Evolutionary conservation across 2,797 vertebrate species (phyloP).

Genomic region (Anguilla anguilla): DNA sequence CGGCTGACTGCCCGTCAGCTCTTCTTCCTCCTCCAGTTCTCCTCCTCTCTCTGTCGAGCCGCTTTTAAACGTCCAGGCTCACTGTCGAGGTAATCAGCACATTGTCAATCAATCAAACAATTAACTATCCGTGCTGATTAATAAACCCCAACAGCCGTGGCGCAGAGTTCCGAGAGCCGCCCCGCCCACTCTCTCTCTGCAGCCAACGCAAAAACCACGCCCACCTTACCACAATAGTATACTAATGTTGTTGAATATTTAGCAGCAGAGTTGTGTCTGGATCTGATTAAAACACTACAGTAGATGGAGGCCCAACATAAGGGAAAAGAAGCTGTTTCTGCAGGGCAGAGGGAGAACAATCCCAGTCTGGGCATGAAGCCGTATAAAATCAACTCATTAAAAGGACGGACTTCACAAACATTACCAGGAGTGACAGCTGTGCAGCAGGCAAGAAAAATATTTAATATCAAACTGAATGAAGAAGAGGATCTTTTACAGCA

Average conservation of each 20-base stretch:
- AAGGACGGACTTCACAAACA: neutral
- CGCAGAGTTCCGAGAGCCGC: too few relatives aligned
- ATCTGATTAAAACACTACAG: neutral
- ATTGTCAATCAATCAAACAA: too few relatives aligned
- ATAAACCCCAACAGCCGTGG: too few relatives aligned
- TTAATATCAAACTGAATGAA: neutral
- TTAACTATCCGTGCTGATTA: too few relatives aligned
- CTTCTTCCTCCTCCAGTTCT: too few relatives aligned
- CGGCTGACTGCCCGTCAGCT: too few relatives aligned
- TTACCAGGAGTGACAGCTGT: neutral
- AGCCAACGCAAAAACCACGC: too few relatives aligned
- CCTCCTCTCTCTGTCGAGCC: too few relatives aligned
- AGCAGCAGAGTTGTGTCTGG: neutral
- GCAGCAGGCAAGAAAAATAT: neutral
- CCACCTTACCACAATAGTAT: too few relatives aligned
- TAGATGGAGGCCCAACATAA: neutral
- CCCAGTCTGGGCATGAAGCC: neutral
- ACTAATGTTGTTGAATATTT: neutral
- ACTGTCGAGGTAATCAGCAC: too few relatives aligned
- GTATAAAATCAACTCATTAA: neutral
- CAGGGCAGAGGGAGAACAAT: neutral
- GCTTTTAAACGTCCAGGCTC: too few relatives aligned
- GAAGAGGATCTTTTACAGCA: neutral
- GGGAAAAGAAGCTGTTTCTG: neutral
- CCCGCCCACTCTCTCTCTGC: too few relatives aligned